These are phyloP conservation scores for Tachysurus fulvidraco DNA, from an alignment of 2,113 vertebrate species.

Conservation along the genomic window DNA sequence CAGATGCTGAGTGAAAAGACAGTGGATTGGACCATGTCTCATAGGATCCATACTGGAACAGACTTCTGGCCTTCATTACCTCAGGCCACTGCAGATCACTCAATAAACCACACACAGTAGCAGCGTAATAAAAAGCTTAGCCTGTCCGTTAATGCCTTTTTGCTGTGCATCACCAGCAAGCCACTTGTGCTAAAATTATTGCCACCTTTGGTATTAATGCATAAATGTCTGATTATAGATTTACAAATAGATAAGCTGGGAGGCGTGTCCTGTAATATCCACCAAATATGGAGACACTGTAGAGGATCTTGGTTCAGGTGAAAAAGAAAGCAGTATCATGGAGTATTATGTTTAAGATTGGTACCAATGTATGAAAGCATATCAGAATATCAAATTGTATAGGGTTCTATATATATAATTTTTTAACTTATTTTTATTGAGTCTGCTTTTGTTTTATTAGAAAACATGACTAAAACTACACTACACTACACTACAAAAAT, in stretches of 20 bases:
- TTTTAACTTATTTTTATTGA: background rate
- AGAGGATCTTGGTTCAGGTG: background rate
- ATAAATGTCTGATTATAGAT: background rate
- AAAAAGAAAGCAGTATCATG: background rate
- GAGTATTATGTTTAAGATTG: background rate
- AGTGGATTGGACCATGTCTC: constrained; percentile 14
- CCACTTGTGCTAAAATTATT: background rate
- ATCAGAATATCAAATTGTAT: background rate
- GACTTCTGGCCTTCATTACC: background rate
- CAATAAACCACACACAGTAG: background rate
- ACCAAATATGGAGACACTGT: background rate
- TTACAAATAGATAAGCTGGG: background rate
- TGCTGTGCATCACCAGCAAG: background rate
- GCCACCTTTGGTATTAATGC: background rate
- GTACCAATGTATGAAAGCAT: background rate
- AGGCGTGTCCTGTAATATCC: background rate
- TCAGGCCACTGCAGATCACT: constrained; percentile 32
- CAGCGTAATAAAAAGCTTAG: background rate
- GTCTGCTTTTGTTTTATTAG: no score
- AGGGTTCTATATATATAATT: no score
- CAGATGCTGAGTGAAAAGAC: constrained; percentile 63
- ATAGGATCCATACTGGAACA: constrained; percentile 12
- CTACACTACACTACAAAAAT: background rate
- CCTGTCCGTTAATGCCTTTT: background rate
- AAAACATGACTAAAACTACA: no score